These are phyloP conservation scores for Plecotus auritus DNA, from an alignment of 2,113 vertebrate species.

Conservation along the genomic window DNA sequence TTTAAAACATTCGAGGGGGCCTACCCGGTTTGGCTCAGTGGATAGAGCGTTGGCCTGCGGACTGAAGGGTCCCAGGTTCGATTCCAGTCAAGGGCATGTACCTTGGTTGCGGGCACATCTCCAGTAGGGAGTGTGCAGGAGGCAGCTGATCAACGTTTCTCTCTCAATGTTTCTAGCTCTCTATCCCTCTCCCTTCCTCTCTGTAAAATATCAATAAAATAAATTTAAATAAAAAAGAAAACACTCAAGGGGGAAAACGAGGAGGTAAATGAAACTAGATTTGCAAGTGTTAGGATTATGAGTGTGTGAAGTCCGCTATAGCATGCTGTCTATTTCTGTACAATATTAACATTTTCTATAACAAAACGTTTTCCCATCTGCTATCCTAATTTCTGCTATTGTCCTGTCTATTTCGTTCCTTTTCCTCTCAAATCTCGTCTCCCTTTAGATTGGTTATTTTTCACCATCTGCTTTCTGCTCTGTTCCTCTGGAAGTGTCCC, in stretches of 20 bases:
- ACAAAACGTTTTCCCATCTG: background rate
- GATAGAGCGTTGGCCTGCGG: too few relatives aligned
- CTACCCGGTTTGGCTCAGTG: too few relatives aligned
- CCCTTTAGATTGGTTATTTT: background rate
- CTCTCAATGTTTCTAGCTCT: too few relatives aligned
- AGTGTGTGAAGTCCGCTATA: background rate
- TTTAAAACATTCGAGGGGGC: background rate
- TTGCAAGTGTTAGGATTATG: background rate
- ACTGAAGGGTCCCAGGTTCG: too few relatives aligned
- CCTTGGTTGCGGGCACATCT: too few relatives aligned
- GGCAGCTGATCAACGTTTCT: too few relatives aligned
- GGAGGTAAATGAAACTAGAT: background rate
- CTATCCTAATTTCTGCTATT: background rate
- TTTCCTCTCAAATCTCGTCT: background rate
- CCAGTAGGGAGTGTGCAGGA: too few relatives aligned
- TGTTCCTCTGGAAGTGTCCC: background rate
- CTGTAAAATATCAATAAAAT: too few relatives aligned
- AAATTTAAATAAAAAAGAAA: too few relatives aligned
- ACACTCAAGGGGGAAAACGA: background rate
- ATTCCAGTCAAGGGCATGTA: too few relatives aligned
- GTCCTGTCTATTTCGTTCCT: background rate
- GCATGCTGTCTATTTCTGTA: background rate
- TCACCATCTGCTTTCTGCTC: background rate
- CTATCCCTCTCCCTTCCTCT: too few relatives aligned
- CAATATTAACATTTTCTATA: background rate